phyloP scores from a whole-genome alignment of 2,113 vertebrate species.

The Eonycteris spelaea region DNA sequence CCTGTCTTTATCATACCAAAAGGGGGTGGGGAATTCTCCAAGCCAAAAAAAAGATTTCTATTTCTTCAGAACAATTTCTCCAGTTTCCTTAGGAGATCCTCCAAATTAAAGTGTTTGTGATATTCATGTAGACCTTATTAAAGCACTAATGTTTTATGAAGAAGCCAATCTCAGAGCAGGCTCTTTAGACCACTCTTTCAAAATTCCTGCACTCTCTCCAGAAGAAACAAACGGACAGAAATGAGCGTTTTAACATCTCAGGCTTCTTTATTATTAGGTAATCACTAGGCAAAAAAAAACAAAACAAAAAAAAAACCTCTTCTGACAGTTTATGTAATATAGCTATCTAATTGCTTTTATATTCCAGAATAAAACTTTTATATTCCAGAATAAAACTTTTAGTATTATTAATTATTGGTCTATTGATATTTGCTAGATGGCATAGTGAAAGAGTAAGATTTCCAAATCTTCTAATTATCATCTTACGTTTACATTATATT shows the following conservation, averaged over 20 bases:
- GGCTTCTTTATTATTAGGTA: not conserved
- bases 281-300: not conserved
- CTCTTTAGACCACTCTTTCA: not conserved
- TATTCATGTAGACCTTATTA: not conserved
- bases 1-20: not conserved
- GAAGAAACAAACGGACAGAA: not conserved
- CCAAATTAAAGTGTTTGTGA: not conserved
- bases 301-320: not conserved
- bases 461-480: not conserved
- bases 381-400: no score
- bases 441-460: not conserved
- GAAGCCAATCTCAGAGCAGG: not conserved
- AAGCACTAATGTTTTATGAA: not conserved
- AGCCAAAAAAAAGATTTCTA: not conserved
- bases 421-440: not conserved
- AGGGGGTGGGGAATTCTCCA: not conserved
- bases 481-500: not conserved
- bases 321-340: not conserved
- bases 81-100: not conserved
- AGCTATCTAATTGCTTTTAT: not conserved
- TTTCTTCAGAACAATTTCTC: not conserved
- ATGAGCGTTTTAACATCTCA: not conserved
- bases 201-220: not conserved
- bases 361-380: not conserved
- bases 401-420: not conserved